phyloP scores from a whole-genome alignment of 2,888 invertebrate genomes.

The Muschampia plurimacula region DNA sequence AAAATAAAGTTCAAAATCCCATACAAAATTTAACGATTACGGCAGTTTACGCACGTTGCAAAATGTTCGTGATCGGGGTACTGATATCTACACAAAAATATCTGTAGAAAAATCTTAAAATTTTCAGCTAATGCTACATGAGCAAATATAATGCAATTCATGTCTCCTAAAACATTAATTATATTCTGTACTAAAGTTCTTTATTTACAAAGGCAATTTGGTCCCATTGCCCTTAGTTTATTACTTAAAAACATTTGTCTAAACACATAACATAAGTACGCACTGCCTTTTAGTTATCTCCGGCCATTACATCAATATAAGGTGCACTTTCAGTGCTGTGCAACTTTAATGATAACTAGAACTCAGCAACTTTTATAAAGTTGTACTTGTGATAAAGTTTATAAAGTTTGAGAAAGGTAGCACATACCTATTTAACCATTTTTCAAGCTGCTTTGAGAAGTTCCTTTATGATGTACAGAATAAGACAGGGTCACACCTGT shows the following conservation, averaged over 20 bases:
- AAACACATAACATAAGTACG: background rate
- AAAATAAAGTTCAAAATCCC: no score
- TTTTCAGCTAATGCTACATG: background rate
- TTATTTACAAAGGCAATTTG: conserved; percentile 25
- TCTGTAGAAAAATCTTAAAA: background rate
- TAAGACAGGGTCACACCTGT: conserved; percentile 56
- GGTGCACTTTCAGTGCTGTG: background rate
- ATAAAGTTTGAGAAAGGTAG: background rate
- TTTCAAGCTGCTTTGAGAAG: background rate
- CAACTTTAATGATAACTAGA: background rate
- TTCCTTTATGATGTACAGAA: background rate
- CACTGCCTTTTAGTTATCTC: background rate
- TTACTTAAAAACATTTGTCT: conserved; percentile 6
- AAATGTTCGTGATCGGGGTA: no score
- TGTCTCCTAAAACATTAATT: background rate
- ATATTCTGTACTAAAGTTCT: background rate
- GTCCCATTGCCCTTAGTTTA: conserved; percentile 23
- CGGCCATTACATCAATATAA: background rate
- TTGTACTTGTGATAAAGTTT: conserved; percentile 5
- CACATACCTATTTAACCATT: background rate
- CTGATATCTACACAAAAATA: background rate
- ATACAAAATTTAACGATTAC: no score
- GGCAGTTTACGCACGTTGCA: no score
- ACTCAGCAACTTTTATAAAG: conserved; percentile 3
- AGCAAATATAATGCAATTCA: background rate